Evolutionary conservation across 2,113 vertebrate genomes (phyloP).

Genomic region (Chaetodon trifascialis): DNA sequence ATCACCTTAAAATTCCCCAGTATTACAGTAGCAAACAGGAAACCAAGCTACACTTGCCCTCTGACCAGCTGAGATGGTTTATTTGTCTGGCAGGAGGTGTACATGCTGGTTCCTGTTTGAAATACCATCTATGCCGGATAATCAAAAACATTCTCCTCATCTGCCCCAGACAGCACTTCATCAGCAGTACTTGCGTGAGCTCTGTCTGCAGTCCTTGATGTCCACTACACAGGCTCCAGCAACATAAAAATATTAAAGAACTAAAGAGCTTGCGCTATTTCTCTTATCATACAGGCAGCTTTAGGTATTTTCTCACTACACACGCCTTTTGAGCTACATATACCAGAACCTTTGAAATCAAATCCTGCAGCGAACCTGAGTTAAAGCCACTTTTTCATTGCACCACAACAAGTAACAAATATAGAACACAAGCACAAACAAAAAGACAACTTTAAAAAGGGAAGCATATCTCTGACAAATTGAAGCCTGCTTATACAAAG

Average conservation of each 20-base stretch:
- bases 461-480: constrained; percentile 67
- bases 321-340: constrained; percentile 1
- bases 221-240: constrained; percentile 53
- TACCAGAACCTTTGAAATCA: constrained; percentile 35
- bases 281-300: constrained; percentile 11
- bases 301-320: constrained; percentile 24
- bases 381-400: constrained; percentile 16
- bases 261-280: constrained; percentile 38
- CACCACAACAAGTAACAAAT: constrained; percentile 34
- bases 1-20: constrained; percentile 73
- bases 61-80: constrained; percentile 65
- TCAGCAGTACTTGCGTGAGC: constrained; percentile 59
- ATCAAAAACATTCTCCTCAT: constrained; percentile 75
- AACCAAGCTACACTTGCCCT: constrained; percentile 63
- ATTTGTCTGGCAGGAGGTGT: constrained; percentile 56
- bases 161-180: constrained; percentile 66
- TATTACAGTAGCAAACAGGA: constrained; percentile 67
- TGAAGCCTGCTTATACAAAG: constrained; percentile 53
- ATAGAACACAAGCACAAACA: constrained; percentile 46
- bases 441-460: constrained; percentile 48
- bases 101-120: constrained; percentile 69
- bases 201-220: constrained; percentile 64
- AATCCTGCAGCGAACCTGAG: constrained; percentile 13
- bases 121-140: constrained; percentile 77
- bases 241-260: constrained; percentile 43